Evolutionary conservation across 2,113 vertebrate species (phyloP).

Genomic region (Rhagologus leucostigma): DNA sequence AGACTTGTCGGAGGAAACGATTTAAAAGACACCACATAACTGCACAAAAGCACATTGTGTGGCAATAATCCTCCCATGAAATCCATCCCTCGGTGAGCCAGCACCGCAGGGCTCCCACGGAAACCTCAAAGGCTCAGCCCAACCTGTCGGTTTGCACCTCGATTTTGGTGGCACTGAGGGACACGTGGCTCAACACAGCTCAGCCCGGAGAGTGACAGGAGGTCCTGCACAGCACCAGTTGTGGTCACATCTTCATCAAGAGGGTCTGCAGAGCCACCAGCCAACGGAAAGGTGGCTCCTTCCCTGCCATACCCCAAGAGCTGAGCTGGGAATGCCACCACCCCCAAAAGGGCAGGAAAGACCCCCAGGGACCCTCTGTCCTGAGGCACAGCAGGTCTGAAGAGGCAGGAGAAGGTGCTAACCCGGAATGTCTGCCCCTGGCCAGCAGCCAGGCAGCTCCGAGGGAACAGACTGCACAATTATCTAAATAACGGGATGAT

Average conservation of each 20-base stretch:
- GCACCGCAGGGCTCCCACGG: not conserved
- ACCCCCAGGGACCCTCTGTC: not conserved
- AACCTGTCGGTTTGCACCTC: not conserved
- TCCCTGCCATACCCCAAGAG: not conserved
- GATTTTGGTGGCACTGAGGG: not conserved
- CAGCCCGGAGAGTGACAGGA: fast-evolving
- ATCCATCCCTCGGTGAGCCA: not conserved
- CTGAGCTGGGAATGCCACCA: not conserved
- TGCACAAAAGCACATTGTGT: conserved; percentile 25
- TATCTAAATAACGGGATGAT: not conserved
- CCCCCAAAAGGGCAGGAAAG: not conserved
- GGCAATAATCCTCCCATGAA: not conserved
- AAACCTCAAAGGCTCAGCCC: not conserved
- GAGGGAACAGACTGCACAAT: not conserved
- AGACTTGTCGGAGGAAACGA: not conserved
- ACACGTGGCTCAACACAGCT: not conserved
- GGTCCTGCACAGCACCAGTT: fast-evolving
- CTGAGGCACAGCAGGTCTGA: not conserved
- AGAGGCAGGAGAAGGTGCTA: not conserved
- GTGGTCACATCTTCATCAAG: not conserved
- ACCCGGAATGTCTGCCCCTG: fast-evolving
- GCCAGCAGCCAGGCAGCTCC: not conserved
- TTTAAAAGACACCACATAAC: not conserved
- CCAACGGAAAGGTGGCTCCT: not conserved
- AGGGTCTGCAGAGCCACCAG: not conserved